A percentile compares a stretch with the other conserved stretches of the same genome.
Evolutionary conservation across 2,888 invertebrate genomes (phyloP).

Genomic region (Diploptera punctata): DNA sequence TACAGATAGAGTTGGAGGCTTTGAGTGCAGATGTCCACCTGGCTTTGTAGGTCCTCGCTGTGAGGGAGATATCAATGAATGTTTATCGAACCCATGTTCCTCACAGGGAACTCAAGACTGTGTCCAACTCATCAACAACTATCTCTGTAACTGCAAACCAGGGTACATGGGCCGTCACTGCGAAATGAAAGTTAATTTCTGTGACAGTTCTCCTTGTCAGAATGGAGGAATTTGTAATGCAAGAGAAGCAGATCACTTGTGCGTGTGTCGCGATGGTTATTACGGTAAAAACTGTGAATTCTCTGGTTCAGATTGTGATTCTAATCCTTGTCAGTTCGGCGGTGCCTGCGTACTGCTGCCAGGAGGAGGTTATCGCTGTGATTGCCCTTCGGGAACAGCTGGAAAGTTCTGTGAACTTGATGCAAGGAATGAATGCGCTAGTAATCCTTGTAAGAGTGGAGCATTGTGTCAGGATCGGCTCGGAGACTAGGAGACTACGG

Average conservation of each 20-base stretch:
- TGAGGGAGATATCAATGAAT: slow-evolving; percentile 97
- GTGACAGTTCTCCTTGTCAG: slow-evolving; percentile 88
- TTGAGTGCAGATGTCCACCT: slow-evolving; percentile 88
- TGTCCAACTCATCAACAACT: slow-evolving; percentile 89
- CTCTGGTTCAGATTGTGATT: slow-evolving; percentile 86
- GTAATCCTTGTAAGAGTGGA: slow-evolving; percentile 86
- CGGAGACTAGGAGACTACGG: slow-evolving; percentile 82
- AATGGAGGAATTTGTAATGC: slow-evolving; percentile 90
- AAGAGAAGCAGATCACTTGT: slow-evolving; percentile 80
- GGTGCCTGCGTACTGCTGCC: slow-evolving; percentile 82
- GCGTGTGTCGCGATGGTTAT: slow-evolving; percentile 82
- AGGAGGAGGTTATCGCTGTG: slow-evolving; percentile 80
- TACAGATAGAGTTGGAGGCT: slow-evolving; percentile 90
- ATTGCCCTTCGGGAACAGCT: slow-evolving; percentile 81
- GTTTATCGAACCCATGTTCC: slow-evolving; percentile 89
- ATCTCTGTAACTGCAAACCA: slow-evolving; percentile 91
- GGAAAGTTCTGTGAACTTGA: slow-evolving; percentile 87
- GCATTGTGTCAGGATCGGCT: slow-evolving; percentile 86
- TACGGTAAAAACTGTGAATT: slow-evolving; percentile 91
- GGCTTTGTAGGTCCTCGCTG: slow-evolving; percentile 93
- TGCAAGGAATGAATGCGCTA: slow-evolving; percentile 83
- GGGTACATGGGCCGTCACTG: slow-evolving; percentile 93
- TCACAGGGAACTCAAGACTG: slow-evolving; percentile 86
- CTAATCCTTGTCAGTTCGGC: slow-evolving; percentile 86
- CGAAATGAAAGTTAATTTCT: slow-evolving; percentile 88